Percentiles rank a stretch among this genome's conserved stretches.
Evolutionary conservation across 1,140 invertebrate genomes (phyloP).

Genomic region (Zaprionus ornatus): DNA sequence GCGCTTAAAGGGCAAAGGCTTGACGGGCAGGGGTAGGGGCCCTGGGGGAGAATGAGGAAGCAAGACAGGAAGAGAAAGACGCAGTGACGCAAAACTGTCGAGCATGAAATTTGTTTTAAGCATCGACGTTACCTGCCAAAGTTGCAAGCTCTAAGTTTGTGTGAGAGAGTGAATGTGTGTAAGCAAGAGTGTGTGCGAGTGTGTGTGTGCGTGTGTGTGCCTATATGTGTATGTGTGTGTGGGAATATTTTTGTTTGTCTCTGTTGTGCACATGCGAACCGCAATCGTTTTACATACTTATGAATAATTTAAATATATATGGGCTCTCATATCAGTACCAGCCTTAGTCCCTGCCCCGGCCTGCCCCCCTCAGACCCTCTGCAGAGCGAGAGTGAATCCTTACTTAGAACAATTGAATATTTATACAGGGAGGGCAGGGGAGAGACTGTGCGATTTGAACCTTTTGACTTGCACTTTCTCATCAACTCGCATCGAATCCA

Average conservation of each 20-base stretch:
- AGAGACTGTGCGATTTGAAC: background rate
- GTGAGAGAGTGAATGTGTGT: background rate
- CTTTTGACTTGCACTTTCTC: slow-evolving; percentile 6
- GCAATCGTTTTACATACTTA: slow-evolving; percentile 57
- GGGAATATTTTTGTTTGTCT: slow-evolving; percentile 1
- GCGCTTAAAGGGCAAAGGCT: background rate
- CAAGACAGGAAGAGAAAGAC: background rate
- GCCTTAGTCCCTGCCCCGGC: background rate
- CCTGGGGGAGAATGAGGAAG: background rate
- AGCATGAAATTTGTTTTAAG: slow-evolving; percentile 50
- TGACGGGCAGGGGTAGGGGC: background rate
- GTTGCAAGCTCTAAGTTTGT: slow-evolving; percentile 17
- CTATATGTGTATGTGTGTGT: background rate
- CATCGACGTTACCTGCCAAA: slow-evolving; percentile 31
- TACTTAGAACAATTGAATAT: slow-evolving; percentile 41
- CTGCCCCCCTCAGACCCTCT: background rate
- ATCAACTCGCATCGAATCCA: slow-evolving; percentile 1
- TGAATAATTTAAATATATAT: slow-evolving; percentile 58
- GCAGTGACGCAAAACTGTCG: slow-evolving; percentile 42
- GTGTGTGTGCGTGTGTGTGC: background rate
- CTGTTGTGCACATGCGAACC: slow-evolving; percentile 42
- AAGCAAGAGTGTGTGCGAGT: background rate
- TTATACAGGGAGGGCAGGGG: slow-evolving; percentile 21
- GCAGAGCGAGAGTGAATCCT: background rate
- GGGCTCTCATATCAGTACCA: background rate